These are phyloP conservation scores for Fopius arisanus DNA, from an alignment of 1,140 invertebrate genomes.

Conservation along the genomic window DNA sequence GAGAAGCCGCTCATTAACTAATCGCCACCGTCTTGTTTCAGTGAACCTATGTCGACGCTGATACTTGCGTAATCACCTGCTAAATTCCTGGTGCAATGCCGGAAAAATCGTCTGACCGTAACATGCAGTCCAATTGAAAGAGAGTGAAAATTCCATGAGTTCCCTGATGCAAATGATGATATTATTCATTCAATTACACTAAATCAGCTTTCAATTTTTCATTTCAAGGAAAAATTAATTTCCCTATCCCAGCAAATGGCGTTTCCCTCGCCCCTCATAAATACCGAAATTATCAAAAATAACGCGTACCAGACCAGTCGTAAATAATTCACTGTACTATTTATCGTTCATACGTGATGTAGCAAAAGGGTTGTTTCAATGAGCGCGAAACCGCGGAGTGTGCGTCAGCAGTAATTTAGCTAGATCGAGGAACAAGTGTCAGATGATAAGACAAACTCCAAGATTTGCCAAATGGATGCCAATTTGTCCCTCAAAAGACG, in stretches of 20 bases:
- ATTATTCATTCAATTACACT: conserved; percentile 1
- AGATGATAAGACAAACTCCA: not conserved
- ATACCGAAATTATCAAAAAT: not conserved
- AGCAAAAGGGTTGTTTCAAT: not conserved
- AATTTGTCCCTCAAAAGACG: not conserved
- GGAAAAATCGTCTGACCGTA: conserved; percentile 25
- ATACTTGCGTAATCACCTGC: conserved; percentile 27
- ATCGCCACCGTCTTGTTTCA: conserved; percentile 34
- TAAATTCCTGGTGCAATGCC: conserved; percentile 17
- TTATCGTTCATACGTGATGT: not conserved
- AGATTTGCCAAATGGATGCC: not conserved
- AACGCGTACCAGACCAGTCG: not conserved
- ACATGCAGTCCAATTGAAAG: not conserved
- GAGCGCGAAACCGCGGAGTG: not conserved
- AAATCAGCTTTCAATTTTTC: not conserved
- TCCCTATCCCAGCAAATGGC: not conserved
- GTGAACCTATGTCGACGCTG: conserved; percentile 4
- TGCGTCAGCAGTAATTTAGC: not conserved
- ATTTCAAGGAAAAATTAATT: not conserved
- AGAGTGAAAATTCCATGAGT: not conserved
- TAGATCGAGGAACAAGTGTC: not conserved
- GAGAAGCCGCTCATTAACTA: conserved; percentile 43
- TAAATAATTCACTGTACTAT: not conserved
- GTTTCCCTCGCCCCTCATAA: not conserved
- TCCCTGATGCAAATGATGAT: conserved; percentile 6